Conservation (phyloP, 2,888 invertebrate species). For the Caenorhabditis wallacei region DNA sequence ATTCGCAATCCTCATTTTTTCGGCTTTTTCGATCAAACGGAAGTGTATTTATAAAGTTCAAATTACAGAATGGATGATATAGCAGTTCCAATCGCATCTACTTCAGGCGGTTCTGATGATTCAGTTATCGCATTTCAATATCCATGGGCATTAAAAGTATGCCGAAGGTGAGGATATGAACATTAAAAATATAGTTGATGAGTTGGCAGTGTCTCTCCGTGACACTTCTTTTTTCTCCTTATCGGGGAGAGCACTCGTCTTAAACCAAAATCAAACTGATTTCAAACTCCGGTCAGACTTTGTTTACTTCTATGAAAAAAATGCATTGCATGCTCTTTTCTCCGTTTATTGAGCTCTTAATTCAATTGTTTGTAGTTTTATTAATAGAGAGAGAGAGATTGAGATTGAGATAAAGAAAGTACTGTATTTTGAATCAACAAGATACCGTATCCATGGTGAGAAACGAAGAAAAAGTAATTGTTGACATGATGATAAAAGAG, state of each 20-base stretch:
- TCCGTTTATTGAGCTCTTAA: background rate
- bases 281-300: constrained; percentile 32
- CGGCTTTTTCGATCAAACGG: too few species aligned
- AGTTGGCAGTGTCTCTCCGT: constrained; percentile 29
- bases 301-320: constrained; percentile 52
- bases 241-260: constrained; percentile 30
- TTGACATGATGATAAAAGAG: constrained; percentile 39
- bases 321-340: constrained; percentile 12
- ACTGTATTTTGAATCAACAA: constrained; percentile 23
- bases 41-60: background rate
- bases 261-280: constrained; percentile 45
- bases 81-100: constrained; percentile 66
- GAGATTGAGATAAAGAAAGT: background rate
- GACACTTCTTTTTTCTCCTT: constrained; percentile 6
- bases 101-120: constrained; percentile 59
- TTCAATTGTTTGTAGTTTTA: constrained; percentile 36
- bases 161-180: constrained; percentile 61
- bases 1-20: constrained; percentile 5
- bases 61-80: constrained; percentile 64
- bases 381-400: background rate
- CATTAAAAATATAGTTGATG: background rate
- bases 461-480: constrained; percentile 43
- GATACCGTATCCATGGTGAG: constrained; percentile 30
- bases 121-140: constrained; percentile 69
- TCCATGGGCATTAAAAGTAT: constrained; percentile 69